phyloP scores from a whole-genome alignment of 2,797 vertebrate genomes.

The Microtus californicus region DNA sequence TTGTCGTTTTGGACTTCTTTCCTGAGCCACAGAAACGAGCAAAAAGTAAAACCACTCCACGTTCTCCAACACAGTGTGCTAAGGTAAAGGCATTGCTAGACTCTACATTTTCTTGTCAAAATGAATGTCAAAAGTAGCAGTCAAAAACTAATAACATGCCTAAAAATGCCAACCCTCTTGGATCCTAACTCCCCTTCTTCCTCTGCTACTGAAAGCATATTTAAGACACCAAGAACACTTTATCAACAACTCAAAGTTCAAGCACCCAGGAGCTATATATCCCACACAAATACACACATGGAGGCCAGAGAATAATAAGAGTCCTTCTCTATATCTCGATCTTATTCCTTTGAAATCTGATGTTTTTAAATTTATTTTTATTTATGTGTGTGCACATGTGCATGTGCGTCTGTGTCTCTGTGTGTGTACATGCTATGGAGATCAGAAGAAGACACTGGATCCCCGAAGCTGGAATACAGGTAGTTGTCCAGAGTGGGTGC shows the following conservation, averaged over 20 bases:
- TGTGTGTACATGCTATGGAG: background rate
- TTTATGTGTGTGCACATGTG: background rate
- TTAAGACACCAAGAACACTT: slow-evolving; percentile 6
- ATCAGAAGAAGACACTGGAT: background rate
- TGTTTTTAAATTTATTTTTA: background rate
- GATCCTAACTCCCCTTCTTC: background rate
- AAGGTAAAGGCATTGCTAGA: background rate
- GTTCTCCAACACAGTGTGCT: background rate
- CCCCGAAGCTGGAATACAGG: background rate
- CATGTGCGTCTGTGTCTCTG: too few relatives aligned
- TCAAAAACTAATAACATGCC: background rate
- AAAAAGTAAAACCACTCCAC: background rate
- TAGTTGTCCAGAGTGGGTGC: background rate
- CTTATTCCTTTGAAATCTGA: background rate
- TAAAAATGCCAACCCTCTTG: background rate
- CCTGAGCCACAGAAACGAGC: background rate
- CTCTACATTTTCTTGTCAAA: background rate
- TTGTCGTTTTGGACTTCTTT: background rate
- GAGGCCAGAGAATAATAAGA: background rate
- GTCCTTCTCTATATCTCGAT: background rate
- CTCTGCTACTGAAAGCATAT: background rate
- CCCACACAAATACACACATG: background rate
- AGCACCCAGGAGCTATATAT: background rate
- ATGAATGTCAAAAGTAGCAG: background rate
- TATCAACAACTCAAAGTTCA: background rate